phyloP scores from a whole-genome alignment of 2,888 invertebrate species.

The Formica aserva region DNA sequence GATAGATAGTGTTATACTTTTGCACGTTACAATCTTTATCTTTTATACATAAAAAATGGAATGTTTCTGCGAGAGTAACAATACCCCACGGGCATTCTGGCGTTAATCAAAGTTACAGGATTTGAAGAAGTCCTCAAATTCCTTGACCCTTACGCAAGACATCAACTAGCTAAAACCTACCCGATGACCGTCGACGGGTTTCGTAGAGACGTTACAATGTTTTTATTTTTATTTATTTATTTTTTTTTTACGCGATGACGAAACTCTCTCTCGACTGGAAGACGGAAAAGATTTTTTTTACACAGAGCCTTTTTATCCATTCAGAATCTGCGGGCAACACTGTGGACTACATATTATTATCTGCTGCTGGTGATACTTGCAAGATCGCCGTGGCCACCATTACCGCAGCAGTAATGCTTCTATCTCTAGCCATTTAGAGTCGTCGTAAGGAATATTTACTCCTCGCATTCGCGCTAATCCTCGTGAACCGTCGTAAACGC shows the following conservation, averaged over 20 bases:
- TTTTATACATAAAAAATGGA: background rate
- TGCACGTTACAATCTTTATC: background rate
- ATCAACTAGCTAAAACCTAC: conserved; percentile 58
- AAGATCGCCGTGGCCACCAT: conserved; percentile 83
- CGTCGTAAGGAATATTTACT: conserved; percentile 64
- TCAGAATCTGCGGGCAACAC: conserved; percentile 82
- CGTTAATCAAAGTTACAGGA: conserved; percentile 45
- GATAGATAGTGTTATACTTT: background rate
- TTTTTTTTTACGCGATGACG: conserved; percentile 58
- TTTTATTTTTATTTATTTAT: conserved; percentile 17
- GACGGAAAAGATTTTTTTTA: conserved; percentile 66
- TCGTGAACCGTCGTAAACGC: conserved; percentile 50
- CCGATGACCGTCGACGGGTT: conserved; percentile 59
- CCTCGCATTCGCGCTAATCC: conserved; percentile 59
- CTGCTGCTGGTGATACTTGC: conserved; percentile 81
- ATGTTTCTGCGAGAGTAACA: conserved; percentile 22
- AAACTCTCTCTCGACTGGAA: conserved; percentile 42
- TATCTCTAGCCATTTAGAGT: conserved; percentile 79
- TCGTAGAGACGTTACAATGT: conserved; percentile 56
- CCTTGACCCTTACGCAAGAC: conserved; percentile 68
- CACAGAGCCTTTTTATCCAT: conserved; percentile 82
- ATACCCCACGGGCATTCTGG: conserved; percentile 18
- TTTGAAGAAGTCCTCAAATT: conserved; percentile 65
- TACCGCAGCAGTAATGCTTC: conserved; percentile 82
- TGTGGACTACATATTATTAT: conserved; percentile 80